Conservation (phyloP, 2,888 invertebrate genomes). For the Andrena camellia region DNA sequence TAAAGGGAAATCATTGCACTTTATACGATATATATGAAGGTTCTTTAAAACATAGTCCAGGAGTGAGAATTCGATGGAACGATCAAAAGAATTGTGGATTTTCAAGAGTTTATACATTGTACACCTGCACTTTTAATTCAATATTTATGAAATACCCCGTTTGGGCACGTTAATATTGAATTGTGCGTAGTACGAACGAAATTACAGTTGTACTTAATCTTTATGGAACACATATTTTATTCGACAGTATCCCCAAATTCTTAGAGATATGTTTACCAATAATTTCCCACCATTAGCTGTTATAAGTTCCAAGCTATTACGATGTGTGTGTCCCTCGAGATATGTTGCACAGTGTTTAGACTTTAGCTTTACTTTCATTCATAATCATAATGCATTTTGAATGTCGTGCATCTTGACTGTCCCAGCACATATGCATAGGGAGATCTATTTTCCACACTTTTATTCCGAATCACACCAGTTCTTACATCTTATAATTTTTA, state of each 20-base stretch:
- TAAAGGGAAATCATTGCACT: not conserved
- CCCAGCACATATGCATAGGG: constrained; percentile 38
- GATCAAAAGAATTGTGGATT: too few relatives aligned
- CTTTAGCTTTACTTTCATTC: constrained; percentile 60
- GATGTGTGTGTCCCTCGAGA: constrained; percentile 49
- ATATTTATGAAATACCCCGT: not conserved
- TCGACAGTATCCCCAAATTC: not conserved
- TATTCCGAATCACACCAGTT: constrained; percentile 14
- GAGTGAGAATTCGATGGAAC: too few relatives aligned
- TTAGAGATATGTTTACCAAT: constrained; percentile 7
- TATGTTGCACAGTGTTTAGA: constrained; percentile 62
- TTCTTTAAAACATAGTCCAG: not conserved
- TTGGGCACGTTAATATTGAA: constrained; percentile 8
- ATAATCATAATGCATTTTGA: constrained; percentile 57
- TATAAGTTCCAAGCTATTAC: constrained; percentile 39
- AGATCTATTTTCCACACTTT: constrained; percentile 21
- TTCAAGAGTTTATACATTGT: too few relatives aligned
- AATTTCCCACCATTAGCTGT: constrained; percentile 43
- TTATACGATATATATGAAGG: not conserved
- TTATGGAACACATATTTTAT: constrained; percentile 25
- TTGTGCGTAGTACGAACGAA: not conserved
- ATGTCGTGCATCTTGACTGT: constrained; percentile 73
- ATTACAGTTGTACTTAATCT: not conserved
- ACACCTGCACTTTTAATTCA: not conserved
- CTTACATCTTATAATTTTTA: not conserved